These are phyloP conservation scores for Melikaiella ostensackeni DNA, from an alignment of 2,888 invertebrate species.

Conservation along the genomic window DNA sequence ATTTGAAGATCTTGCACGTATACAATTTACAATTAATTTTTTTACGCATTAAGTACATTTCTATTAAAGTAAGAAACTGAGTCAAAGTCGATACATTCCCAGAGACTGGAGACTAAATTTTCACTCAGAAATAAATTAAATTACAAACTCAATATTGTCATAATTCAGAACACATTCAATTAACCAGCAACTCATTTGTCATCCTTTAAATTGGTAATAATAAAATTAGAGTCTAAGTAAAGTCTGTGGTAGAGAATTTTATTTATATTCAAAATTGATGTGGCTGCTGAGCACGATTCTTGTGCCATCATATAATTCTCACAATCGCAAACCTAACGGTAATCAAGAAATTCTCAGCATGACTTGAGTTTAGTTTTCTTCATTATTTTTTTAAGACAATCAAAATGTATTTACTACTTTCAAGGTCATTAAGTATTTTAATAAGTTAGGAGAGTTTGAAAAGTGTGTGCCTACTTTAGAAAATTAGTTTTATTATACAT, in stretches of 20 bases:
- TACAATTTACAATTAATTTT: not conserved
- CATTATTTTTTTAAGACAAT: not conserved
- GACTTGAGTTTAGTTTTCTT: constrained; percentile 1
- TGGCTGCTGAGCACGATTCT: not conserved
- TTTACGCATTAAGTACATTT: not conserved
- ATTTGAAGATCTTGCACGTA: not conserved
- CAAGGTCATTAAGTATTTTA: too few relatives aligned
- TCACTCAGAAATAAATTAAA: not conserved
- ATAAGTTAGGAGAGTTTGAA: too few relatives aligned
- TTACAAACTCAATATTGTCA: not conserved
- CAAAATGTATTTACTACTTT: too few relatives aligned
- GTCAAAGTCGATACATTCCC: not conserved
- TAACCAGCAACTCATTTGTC: not conserved
- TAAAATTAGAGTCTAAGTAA: not conserved
- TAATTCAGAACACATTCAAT: not conserved
- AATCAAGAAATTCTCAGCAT: not conserved
- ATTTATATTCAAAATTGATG: not conserved
- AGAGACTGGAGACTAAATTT: not conserved
- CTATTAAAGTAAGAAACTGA: not conserved
- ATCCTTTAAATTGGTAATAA: not conserved
- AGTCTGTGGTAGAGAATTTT: not conserved
- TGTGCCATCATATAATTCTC: constrained; percentile 1
- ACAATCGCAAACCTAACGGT: constrained; percentile 23
- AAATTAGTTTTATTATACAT: too few relatives aligned
- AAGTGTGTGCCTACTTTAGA: too few relatives aligned